phyloP scores from a whole-genome alignment of 2,888 invertebrate genomes.

The Lycocerus yunnanus region DNA sequence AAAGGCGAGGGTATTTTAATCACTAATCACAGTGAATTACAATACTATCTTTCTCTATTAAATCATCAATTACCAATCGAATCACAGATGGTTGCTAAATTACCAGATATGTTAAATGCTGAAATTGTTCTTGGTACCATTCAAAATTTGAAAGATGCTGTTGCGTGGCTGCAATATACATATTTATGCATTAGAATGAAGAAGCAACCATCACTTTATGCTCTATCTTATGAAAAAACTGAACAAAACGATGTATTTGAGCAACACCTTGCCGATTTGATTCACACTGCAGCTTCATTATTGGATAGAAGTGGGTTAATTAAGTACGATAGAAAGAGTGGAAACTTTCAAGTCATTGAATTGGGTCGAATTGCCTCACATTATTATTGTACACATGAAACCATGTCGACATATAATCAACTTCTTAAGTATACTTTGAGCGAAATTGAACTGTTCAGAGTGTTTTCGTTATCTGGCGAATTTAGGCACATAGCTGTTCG shows the following conservation, averaged over 20 bases:
- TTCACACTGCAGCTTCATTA: conserved; percentile 91
- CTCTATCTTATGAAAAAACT: conserved; percentile 77
- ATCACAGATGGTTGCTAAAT: conserved; percentile 89
- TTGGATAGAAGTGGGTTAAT: conserved; percentile 93
- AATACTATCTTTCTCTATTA: conserved; percentile 94
- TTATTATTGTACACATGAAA: conserved; percentile 97
- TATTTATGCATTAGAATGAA: conserved; percentile 97
- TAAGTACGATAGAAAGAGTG: conserved; percentile 94
- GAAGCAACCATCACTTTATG: conserved; percentile 86
- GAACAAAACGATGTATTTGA: conserved; percentile 87
- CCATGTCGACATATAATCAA: conserved; percentile 96
- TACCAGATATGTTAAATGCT: conserved; percentile 97
- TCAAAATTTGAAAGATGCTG: conserved; percentile 83
- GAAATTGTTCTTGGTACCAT: conserved; percentile 96
- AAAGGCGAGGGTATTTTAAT: conserved; percentile 97
- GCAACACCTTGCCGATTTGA: conserved; percentile 88
- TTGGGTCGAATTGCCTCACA: conserved; percentile 97
- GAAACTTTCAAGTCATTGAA: conserved; percentile 84
- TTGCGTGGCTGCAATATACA: conserved; percentile 94
- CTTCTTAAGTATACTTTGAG: conserved; percentile 93
- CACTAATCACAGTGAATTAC: conserved; percentile 97
- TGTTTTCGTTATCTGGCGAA: conserved; percentile 98
- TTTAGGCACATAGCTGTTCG: conserved; percentile 91
- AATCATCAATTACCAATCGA: conserved; percentile 99
- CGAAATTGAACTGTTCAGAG: conserved; percentile 95